Evolutionary conservation across 37 sponge, comb jelly and placozoan species (phyloP).

Genomic region (Crambe crambe): DNA sequence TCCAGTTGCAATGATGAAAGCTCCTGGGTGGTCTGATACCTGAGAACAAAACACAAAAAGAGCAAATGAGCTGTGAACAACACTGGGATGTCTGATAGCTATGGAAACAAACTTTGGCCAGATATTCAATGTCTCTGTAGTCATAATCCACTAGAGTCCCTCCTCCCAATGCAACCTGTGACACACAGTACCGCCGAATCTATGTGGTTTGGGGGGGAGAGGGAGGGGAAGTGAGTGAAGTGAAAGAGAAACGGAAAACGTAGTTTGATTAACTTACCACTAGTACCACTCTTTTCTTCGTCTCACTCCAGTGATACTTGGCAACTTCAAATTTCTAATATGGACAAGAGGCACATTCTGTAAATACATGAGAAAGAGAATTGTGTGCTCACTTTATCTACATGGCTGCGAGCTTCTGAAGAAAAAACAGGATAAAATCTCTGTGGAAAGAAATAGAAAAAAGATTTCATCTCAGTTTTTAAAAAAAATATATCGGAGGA

Average conservation of each 20-base stretch:
- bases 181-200: conserved; percentile 70
- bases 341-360: background rate
- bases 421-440: conserved; percentile 66
- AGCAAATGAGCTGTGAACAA: background rate
- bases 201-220: background rate
- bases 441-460: conserved; percentile 11
- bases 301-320: conserved; percentile 93
- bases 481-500: no score
- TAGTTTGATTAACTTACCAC: conserved; percentile 49
- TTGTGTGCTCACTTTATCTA: background rate
- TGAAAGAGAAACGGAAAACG: background rate
- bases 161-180: conserved; percentile 62
- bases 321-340: conserved; percentile 72
- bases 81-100: no score
- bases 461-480: background rate
- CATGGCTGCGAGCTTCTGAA: background rate
- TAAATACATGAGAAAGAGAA: background rate
- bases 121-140: conserved; percentile 93
- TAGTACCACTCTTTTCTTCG: conserved; percentile 44
- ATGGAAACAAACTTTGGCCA: conserved; percentile 79
- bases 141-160: conserved; percentile 74
- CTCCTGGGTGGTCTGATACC: conserved; percentile 90
- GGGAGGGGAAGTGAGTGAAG: background rate
- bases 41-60: conserved; percentile 11
- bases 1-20: conserved; percentile 74